phyloP scores from a whole-genome alignment of 1,140 invertebrate species.

The Drosophila trapezifrons region DNA sequence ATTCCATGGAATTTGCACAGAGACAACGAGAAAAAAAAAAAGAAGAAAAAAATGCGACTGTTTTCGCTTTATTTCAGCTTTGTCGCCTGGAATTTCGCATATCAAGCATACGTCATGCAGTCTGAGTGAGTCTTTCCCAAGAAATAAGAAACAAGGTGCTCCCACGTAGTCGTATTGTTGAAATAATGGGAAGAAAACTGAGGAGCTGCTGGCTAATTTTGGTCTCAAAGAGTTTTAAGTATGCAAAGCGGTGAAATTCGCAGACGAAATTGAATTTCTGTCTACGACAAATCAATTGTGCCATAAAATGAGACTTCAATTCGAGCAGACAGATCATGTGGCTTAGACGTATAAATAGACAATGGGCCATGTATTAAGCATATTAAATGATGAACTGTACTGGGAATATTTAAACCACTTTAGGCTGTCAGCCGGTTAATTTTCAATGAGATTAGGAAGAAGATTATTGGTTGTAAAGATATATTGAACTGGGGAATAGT shows the following conservation, averaged over 20 bases:
- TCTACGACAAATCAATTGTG: constrained; percentile 29
- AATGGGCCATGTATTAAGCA: constrained; percentile 1
- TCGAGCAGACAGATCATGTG: neutral
- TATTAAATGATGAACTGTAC: constrained; percentile 12
- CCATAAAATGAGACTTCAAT: constrained; percentile 3
- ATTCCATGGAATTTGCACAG: constrained; percentile 7
- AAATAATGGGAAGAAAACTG: neutral
- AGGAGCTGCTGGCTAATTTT: constrained; percentile 29
- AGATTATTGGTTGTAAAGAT: no score
- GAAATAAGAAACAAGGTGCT: constrained; percentile 7
- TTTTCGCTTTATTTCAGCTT: constrained; percentile 26
- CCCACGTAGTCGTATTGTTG: neutral
- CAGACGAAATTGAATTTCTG: constrained; percentile 35
- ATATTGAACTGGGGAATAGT: no score
- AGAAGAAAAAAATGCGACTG: neutral
- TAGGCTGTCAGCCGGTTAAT: no score
- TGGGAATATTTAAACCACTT: constrained; percentile 10
- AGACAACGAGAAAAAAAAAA: neutral
- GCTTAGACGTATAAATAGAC: constrained; percentile 13
- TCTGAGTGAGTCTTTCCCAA: constrained; percentile 36
- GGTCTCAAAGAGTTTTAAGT: constrained; percentile 35
- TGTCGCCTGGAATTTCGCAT: constrained; percentile 36
- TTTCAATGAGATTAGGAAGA: neutral
- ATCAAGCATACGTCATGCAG: constrained; percentile 61
- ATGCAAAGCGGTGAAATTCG: constrained; percentile 27